Evolutionary conservation across 1,140 invertebrate species (phyloP).

Genomic region (Ips nitidus): DNA sequence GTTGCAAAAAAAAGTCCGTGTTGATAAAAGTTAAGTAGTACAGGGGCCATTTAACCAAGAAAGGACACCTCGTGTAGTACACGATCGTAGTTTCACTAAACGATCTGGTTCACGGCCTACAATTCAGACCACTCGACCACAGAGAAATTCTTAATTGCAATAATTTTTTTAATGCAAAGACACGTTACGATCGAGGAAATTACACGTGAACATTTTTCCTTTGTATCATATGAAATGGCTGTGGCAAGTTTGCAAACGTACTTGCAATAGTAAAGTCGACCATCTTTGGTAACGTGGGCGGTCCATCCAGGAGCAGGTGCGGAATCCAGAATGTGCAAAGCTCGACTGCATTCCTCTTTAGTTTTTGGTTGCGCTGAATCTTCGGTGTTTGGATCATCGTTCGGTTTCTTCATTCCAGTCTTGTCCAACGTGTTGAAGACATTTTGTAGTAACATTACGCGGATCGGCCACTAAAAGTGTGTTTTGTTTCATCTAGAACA

Average conservation of each 20-base stretch:
- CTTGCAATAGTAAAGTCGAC: slow-evolving; percentile 79
- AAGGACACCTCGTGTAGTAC: background rate
- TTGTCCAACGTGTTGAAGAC: background rate
- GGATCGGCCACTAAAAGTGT: background rate
- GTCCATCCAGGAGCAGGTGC: slow-evolving; percentile 64
- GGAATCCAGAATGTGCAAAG: slow-evolving; percentile 47
- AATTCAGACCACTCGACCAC: background rate
- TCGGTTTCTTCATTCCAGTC: slow-evolving; percentile 7
- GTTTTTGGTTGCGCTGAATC: background rate
- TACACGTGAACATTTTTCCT: too few relatives aligned
- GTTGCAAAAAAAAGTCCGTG: too few relatives aligned
- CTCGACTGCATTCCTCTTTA: slow-evolving; percentile 23
- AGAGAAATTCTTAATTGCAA: background rate
- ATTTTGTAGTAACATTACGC: slow-evolving; percentile 10
- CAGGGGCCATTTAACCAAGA: background rate
- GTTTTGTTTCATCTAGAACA: background rate
- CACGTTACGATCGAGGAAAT: too few relatives aligned
- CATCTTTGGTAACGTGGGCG: slow-evolving; percentile 70
- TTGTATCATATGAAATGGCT: too few relatives aligned
- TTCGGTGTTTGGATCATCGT: background rate
- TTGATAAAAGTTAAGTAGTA: background rate
- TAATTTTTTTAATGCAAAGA: too few relatives aligned
- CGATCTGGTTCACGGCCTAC: background rate
- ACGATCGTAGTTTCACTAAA: background rate
- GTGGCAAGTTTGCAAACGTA: slow-evolving; percentile 55